Evolutionary conservation across 2,797 vertebrate genomes (phyloP), one percentile per base, ranked within the genome.

Genomic region (Dendrocincla tyrannina): DNA sequence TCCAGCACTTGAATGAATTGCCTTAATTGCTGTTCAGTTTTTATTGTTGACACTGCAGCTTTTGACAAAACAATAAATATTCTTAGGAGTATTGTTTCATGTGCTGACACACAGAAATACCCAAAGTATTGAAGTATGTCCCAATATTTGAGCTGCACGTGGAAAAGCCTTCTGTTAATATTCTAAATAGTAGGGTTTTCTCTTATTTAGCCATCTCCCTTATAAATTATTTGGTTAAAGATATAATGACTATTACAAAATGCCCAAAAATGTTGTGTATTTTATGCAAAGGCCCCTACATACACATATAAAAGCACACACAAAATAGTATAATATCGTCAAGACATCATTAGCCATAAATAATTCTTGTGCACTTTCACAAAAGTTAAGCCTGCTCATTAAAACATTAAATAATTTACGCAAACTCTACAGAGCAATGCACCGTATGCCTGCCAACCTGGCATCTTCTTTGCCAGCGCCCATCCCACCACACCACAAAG

Each of bases 401-500:
- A 62, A 77, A 1, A 58, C 2, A 0, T 44, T 20, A 79, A 82
- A 33, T 41, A 62, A 58, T 4, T 52, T 47, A 11, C 0, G 4
- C 7, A 76, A 85, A 58, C 42, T 84, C 44, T 24, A 63, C 5
- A 62, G 69, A 62, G n/a, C 5, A 69, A 66, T 33, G 5, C 33
- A 53, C 55, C 59, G 14, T 4, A 13, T 22, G 16, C 28, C 49
- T 67, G 58, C 4, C 2, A 2, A 3, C 5, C 30, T 8, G 53
- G 25, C 12, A 32, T n/a, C 42, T 37, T 56, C 41, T 14, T 69
- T 1, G 0, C 9, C 35, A 67, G 18, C 0, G 1, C 20, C 23
- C 14, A 11, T 28, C 41, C 46, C 52, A 14, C 11, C 0, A 0
- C 33, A 66, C 1, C 10, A 4, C 37, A 8, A n/a, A 16, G 9